Evolutionary conservation across 92 coral and sea anemone species (phyloP), one percentile per base, ranked within the genome.

Genomic region (Ricordea florida): DNA sequence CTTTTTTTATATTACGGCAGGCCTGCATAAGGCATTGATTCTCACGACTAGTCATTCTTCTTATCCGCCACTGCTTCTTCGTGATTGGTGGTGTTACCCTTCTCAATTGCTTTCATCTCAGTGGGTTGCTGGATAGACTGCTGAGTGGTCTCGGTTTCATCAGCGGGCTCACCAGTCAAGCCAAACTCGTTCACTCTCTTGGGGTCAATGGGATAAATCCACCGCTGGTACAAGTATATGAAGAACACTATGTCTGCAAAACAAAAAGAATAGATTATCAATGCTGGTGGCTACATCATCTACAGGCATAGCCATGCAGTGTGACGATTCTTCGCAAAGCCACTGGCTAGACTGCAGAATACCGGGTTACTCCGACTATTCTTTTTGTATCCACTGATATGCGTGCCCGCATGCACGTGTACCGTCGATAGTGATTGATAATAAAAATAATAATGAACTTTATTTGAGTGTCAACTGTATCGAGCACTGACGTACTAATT

Each of bases 171-270:
- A 16, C 99, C 99, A 10, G 91, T 82, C 47, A 89, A 76, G 49
- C 99, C 99, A 71, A 92, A 96, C 70, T 96, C 99, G 76, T 96
- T 96, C 57, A 92, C 96, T 18, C 99, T 93, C 78, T 89, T 92
- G 33, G 75, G 94, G 68, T 96, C 99, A 50, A 92, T 86, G 26
- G 89, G 89, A 34, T 96, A 96, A 22, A 96, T 89, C 99, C 99
- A 96, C n/a, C 97, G 92, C 80, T 96, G 99, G 64, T 96, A 96
- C 67, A 96, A 74, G 76, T 80, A 93, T 35, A 96, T 92, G 89
- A 96, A 92, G 87, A 96, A 96, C 5, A 96, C 92, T 1, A 96
- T 85, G 53, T 96, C 99, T 96, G 55, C 65, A 56, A 70, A 2
- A 45, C 28, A 61, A 4, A 56, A 6, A 43, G 3, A 10, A 22